phyloP scores from a whole-genome alignment of 2,797 vertebrate genomes.

The Clarias pachynema region DNA sequence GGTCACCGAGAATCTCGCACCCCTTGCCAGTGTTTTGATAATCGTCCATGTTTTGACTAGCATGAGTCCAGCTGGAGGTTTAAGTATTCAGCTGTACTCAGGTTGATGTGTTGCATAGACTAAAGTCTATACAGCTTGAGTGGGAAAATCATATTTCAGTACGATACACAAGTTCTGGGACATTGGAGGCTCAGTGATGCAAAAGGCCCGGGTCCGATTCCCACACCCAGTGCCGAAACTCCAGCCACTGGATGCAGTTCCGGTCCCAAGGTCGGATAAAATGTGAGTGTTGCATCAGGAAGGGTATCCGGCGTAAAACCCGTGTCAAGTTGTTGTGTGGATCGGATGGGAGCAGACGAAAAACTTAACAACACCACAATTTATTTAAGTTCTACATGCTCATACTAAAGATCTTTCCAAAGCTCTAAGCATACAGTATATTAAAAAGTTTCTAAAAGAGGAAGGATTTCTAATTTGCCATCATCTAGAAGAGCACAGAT shows the following conservation, averaged over 20 bases:
- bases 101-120: no score
- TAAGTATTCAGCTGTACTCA: not conserved
- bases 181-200: no score
- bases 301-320: no score
- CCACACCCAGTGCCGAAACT: no score
- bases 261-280: no score
- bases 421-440: not conserved
- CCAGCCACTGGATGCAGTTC: no score
- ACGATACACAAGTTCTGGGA: no score
- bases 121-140: not conserved
- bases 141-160: not conserved
- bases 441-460: not conserved
- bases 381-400: not conserved
- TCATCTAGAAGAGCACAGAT: not conserved
- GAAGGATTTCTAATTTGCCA: not conserved
- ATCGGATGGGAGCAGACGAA: no score
- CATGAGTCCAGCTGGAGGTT: not conserved
- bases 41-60: constrained; percentile 14
- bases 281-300: no score
- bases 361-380: no score
- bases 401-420: not conserved
- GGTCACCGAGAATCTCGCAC: constrained; percentile 23
- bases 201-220: no score
- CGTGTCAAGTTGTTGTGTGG: no score
- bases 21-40: not conserved